phyloP scores from a whole-genome alignment of 2,888 invertebrate genomes.

The Vesta saturnalis region DNA sequence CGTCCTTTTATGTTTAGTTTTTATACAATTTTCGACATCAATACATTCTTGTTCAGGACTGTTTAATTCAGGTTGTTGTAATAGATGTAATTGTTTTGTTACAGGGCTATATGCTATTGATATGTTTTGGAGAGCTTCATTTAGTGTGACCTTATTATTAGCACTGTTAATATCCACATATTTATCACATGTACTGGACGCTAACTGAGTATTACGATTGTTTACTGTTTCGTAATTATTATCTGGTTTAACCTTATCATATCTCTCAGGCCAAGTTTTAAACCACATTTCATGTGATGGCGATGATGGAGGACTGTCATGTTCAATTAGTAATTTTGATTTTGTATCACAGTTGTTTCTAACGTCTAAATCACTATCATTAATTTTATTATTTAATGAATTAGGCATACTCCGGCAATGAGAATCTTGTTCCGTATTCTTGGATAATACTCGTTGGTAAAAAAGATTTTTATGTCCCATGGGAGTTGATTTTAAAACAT shows the following conservation, averaged over 20 bases:
- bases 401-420: conserved; percentile 61
- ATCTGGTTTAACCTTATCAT: conserved; percentile 57
- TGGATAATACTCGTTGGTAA: conserved; percentile 48
- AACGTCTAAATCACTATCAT: conserved; percentile 38
- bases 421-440: conserved; percentile 49
- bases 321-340: conserved; percentile 46
- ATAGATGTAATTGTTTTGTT: conserved; percentile 76
- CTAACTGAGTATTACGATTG: conserved; percentile 29
- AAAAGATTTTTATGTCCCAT: conserved; percentile 50
- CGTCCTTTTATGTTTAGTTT: conserved; percentile 63
- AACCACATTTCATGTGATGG: conserved; percentile 59
- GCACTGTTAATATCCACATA: conserved; percentile 51
- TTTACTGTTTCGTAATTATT: conserved; percentile 16
- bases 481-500: conserved; percentile 44
- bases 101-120: conserved; percentile 79
- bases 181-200: conserved; percentile 47
- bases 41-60: conserved; percentile 22
- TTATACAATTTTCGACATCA: conserved; percentile 39
- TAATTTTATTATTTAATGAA: conserved; percentile 54
- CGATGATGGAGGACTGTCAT: conserved; percentile 46
- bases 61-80: conserved; percentile 46
- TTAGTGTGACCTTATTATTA: conserved; percentile 68
- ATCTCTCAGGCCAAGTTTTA: conserved; percentile 65
- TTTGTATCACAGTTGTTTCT: conserved; percentile 52
- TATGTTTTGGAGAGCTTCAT: conserved; percentile 77